Percentiles rank a stretch among this genome's conserved stretches.
Conservation (phyloP, 2,113 vertebrate genomes). For the Capreolus pygargus region DNA sequence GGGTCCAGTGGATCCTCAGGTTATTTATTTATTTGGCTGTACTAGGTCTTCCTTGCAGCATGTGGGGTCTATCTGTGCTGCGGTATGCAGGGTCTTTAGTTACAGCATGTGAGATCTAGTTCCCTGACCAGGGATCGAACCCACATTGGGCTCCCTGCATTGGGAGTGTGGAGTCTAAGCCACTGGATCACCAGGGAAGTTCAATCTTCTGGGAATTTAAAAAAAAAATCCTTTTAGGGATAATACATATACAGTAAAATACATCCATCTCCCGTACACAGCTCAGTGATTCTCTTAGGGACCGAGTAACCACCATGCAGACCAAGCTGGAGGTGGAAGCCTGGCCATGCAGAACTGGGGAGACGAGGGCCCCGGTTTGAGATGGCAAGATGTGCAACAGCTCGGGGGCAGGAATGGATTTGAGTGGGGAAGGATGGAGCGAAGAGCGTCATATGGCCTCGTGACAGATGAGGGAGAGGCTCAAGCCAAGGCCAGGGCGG, state of each 20-base stretch:
- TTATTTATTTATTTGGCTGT: not conserved
- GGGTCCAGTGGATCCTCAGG: not conserved
- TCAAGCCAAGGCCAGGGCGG: not conserved
- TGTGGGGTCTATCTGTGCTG: not conserved
- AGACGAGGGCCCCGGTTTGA: not conserved
- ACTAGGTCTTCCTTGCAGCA: fast-evolving
- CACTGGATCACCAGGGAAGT: not conserved
- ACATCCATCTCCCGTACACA: not conserved
- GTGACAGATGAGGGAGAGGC: not conserved
- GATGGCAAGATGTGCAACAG: not conserved
- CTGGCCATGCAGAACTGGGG: not conserved
- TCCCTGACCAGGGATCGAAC: not conserved
- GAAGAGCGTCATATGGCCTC: not conserved
- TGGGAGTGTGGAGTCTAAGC: not conserved
- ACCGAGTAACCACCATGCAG: not conserved
- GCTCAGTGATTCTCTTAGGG: not conserved
- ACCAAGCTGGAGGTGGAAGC: not conserved
- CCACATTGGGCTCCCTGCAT: not conserved
- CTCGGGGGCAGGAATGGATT: not conserved
- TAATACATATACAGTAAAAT: not conserved
- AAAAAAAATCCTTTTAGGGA: not conserved
- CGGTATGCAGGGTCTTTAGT: not conserved
- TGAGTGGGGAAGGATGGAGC: not conserved
- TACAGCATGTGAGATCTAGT: not conserved
- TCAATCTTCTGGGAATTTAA: not conserved